A percentile compares a stretch with the other conserved stretches of the same genome.
Conservation (phyloP, 64 coral and sea anemone genomes). For the Anthopleura sola region DNA sequence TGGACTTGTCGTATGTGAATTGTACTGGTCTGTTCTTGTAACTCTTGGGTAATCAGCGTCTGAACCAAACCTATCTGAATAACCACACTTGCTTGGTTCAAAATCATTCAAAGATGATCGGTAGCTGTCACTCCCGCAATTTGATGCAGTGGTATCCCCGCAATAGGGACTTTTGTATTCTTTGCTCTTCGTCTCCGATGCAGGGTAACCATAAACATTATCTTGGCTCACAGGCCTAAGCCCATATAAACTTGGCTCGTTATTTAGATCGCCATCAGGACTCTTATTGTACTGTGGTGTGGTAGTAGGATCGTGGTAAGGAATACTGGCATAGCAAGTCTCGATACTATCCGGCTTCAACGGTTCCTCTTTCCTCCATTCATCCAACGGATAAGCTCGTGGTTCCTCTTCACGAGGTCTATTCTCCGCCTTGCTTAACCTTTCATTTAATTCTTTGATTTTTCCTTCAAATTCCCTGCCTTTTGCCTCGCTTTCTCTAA, state of each 20-base stretch:
- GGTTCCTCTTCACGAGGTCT: constrained; percentile 1
- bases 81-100: neutral
- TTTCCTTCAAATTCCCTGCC: neutral
- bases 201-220: constrained; percentile 12
- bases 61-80: neutral
- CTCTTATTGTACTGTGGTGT: neutral
- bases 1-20: neutral
- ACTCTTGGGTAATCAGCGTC: neutral
- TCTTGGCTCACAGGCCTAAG: neutral
- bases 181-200: neutral
- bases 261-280: neutral
- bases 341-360: neutral
- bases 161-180: neutral
- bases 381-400: neutral
- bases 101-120: neutral
- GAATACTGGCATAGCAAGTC: neutral
- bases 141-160: neutral
- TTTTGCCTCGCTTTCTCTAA: neutral
- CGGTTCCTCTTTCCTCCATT: neutral
- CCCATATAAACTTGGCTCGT: neutral
- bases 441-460: constrained; percentile 7
- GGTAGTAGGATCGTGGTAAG: neutral
- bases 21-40: neutral
- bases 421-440: neutral
- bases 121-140: neutral